A percentile compares a stretch with the other conserved stretches of the same genome.
Conservation (phyloP, 2,797 vertebrate genomes). For the Jordanella pulchra region DNA sequence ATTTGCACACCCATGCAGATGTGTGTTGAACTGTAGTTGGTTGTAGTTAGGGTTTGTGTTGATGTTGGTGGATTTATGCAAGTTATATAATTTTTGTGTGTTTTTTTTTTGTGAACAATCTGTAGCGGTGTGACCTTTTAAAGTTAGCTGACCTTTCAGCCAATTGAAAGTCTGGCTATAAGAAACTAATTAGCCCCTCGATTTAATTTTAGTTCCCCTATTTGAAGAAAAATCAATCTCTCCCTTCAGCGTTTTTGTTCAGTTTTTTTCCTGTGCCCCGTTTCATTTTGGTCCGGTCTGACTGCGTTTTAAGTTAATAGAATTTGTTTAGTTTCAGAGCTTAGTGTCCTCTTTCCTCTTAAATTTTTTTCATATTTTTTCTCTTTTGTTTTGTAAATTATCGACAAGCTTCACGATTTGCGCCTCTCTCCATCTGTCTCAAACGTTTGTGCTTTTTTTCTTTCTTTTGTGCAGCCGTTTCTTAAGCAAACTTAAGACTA, state of each 20-base stretch:
- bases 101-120: conserved; percentile 43
- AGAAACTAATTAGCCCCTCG: conserved; percentile 78
- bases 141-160: conserved; percentile 76
- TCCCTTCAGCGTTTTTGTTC: no score
- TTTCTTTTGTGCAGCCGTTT: conserved; percentile 49
- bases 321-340: conserved; percentile 16
- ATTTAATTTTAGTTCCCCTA: conserved; percentile 65
- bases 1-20: neutral
- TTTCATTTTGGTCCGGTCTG: conserved; percentile 21
- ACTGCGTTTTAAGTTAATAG: conserved; percentile 29
- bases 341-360: conserved; percentile 19
- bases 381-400: conserved; percentile 29
- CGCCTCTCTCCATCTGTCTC: conserved; percentile 37
- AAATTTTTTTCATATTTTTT: conserved; percentile 14
- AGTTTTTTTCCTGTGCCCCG: conserved; percentile 19
- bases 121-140: conserved; percentile 73
- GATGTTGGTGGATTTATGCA: conserved; percentile 26
- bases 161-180: conserved; percentile 76
- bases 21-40: conserved; percentile 40
- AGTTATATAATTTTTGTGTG: conserved; percentile 29
- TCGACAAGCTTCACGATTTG: conserved; percentile 42
- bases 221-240: conserved; percentile 55
- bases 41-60: conserved; percentile 52
- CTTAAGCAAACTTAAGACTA: neutral
- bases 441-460: conserved; percentile 38